These are phyloP conservation scores for Leptinotarsa peninsularis DNA, from an alignment of 2,888 invertebrate species.

Conservation along the genomic window DNA sequence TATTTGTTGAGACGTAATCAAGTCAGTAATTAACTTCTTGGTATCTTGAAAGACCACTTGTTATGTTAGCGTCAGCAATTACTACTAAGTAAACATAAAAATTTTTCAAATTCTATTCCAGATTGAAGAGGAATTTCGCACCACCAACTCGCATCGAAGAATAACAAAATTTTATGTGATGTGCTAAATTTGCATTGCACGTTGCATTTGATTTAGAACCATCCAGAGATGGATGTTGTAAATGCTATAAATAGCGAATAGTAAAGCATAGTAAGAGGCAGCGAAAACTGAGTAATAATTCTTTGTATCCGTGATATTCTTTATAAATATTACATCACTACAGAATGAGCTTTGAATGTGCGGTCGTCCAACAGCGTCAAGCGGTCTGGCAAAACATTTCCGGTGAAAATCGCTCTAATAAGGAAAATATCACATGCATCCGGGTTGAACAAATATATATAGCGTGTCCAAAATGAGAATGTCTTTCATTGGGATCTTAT, in stretches of 20 bases:
- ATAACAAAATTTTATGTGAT: not conserved
- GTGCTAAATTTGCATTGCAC: not conserved
- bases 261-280: constrained; percentile 39
- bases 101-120: not conserved
- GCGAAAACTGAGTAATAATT: constrained; percentile 39
- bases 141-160: not conserved
- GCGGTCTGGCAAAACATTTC: constrained; percentile 35
- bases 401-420: constrained; percentile 2
- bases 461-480: no score
- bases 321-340: constrained; percentile 27
- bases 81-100: not conserved
- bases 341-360: constrained; percentile 23
- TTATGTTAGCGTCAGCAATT: not conserved
- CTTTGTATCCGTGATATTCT: constrained; percentile 30
- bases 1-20: not conserved
- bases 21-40: not conserved
- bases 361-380: constrained; percentile 25
- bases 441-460: not conserved
- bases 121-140: constrained; percentile 1
- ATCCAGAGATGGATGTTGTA: constrained; percentile 27
- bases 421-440: not conserved
- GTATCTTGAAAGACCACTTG: not conserved
- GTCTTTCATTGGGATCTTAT: no score
- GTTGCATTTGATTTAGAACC: constrained; percentile 21
- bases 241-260: constrained; percentile 42